phyloP scores from a whole-genome alignment of 2,797 vertebrate species.

The Cryptoblepharus egeriae region DNA sequence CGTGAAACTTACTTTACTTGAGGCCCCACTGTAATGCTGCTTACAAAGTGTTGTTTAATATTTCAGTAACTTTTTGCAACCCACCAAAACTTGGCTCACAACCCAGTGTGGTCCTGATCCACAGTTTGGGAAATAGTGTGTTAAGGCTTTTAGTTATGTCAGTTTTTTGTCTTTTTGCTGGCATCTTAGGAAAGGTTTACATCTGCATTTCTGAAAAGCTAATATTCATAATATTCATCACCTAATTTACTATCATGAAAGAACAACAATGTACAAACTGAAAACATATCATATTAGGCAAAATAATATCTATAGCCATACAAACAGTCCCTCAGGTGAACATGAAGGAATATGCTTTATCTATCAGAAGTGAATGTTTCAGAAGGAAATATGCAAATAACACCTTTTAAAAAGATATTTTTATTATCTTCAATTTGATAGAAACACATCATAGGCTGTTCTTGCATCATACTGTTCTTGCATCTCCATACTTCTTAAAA shows the following conservation, averaged over 20 bases:
- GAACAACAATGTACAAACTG: background rate
- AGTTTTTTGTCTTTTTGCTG: constrained; percentile 2
- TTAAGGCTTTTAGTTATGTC: background rate
- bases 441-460: background rate
- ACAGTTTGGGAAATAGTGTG: background rate
- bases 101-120: background rate
- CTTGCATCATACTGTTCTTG: background rate
- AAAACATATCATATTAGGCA: background rate
- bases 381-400: background rate
- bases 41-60: too few relatives aligned
- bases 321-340: background rate
- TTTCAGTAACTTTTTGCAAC: too few relatives aligned
- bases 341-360: background rate
- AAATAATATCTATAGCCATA: background rate
- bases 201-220: background rate
- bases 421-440: too few relatives aligned
- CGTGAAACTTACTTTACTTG: too few relatives aligned
- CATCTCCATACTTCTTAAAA: background rate
- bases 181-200: background rate
- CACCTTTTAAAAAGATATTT: background rate
- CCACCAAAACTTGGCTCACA: too few relatives aligned
- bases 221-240: too few relatives aligned
- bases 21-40: too few relatives aligned
- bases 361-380: too few relatives aligned
- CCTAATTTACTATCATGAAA: background rate